Evolutionary conservation across 2,113 vertebrate species (phyloP).

Genomic region (Gymnogyps californianus): DNA sequence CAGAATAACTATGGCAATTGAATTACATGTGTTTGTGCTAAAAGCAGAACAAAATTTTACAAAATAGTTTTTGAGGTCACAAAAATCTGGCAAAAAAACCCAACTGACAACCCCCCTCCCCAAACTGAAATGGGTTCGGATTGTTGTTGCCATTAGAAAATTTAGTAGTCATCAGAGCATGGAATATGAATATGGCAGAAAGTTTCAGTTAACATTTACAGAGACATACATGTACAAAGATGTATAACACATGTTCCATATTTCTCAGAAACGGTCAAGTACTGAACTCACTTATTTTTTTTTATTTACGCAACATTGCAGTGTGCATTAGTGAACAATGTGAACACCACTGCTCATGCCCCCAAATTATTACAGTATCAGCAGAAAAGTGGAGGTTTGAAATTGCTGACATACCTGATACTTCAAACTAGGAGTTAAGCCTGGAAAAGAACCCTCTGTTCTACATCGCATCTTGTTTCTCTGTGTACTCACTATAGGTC

Average conservation of each 20-base stretch:
- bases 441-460: neutral
- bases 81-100: rapidly evolving
- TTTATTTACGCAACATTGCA: neutral
- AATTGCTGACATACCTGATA: neutral
- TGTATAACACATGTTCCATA: neutral
- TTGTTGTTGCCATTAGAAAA: neutral
- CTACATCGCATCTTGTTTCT: rapidly evolving
- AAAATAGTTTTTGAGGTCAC: neutral
- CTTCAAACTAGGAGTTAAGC: neutral
- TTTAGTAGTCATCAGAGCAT: neutral
- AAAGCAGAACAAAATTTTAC: neutral
- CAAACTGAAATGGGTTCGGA: neutral
- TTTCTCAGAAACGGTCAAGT: neutral
- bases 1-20: neutral
- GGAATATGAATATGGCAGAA: neutral
- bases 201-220: neutral
- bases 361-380: neutral
- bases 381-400: neutral
- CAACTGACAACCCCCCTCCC: rapidly evolving
- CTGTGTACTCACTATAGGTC: neutral
- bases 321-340: neutral
- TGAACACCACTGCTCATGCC: neutral
- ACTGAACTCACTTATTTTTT: rapidly evolving
- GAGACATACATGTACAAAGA: neutral
- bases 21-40: neutral